Conservation (phyloP, 2,113 vertebrate genomes). For the Caretta caretta region DNA sequence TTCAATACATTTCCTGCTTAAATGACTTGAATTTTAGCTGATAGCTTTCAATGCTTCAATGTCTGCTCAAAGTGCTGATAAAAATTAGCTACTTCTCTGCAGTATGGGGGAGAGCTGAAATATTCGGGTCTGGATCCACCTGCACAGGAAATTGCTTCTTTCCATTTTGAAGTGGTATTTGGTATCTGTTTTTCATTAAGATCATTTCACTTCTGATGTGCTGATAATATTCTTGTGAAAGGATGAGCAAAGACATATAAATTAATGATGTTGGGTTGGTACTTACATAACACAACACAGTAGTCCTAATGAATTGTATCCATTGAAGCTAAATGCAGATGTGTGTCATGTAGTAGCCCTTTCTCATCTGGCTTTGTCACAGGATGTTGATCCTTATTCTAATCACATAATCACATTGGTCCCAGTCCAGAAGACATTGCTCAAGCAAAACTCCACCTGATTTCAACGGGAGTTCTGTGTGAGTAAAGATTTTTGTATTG, state of each 20-base stretch:
- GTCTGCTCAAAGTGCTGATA: constrained; percentile 15
- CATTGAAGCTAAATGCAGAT: neutral
- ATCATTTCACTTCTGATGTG: constrained; percentile 31
- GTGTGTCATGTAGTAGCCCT: neutral
- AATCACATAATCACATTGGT: neutral
- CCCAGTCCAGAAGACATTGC: neutral
- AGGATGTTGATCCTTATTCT: neutral
- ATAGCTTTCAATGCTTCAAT: neutral
- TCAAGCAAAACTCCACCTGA: neutral
- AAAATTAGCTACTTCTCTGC: neutral
- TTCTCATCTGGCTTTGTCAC: neutral
- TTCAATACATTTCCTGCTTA: neutral
- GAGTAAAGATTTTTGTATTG: neutral
- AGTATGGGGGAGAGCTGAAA: constrained; percentile 35
- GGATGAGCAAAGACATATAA: constrained; percentile 4
- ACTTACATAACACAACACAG: neutral
- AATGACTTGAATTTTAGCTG: constrained; percentile 7
- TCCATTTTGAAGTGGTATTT: constrained; percentile 49
- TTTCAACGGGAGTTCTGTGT: neutral
- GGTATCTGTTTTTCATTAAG: constrained; percentile 48
- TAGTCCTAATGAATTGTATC: neutral
- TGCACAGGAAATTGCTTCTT: constrained; percentile 31
- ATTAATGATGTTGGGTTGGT: neutral
- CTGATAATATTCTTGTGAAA: constrained; percentile 26
- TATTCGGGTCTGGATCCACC: constrained; percentile 26